Conservation (phyloP, 2,797 vertebrate species). For the Alca torda region DNA sequence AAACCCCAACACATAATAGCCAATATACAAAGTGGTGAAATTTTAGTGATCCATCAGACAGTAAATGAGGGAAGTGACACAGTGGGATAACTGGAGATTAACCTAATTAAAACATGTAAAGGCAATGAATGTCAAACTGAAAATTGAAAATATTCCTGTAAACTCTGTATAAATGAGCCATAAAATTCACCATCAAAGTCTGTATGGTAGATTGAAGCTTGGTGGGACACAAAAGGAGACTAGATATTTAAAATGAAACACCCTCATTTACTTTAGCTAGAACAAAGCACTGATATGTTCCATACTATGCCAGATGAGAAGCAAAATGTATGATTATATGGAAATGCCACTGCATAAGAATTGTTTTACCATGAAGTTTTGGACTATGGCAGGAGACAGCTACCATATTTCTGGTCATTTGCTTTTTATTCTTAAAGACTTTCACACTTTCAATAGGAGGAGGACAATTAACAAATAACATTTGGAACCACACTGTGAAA, state of each 20-base stretch:
- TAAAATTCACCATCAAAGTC: not conserved
- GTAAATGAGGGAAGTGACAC: not conserved
- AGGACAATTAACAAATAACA: not conserved
- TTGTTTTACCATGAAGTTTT: not conserved
- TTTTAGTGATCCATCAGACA: not conserved
- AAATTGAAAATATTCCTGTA: not conserved
- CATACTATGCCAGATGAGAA: not conserved
- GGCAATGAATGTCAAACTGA: not conserved
- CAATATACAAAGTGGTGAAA: not conserved
- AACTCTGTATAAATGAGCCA: not conserved
- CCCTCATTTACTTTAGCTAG: not conserved
- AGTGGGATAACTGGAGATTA: not conserved
- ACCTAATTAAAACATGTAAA: not conserved
- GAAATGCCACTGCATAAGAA: not conserved
- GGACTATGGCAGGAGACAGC: not conserved
- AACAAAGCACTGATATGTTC: not conserved
- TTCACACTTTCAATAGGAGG: not conserved
- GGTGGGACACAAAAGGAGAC: not conserved
- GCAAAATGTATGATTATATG: not conserved
- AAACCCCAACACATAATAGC: not conserved
- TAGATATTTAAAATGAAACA: not conserved
- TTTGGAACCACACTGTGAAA: not conserved
- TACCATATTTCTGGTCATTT: not conserved
- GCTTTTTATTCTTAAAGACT: not conserved
- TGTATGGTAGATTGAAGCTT: not conserved